Percentiles rank a stretch among this genome's conserved stretches.
These are phyloP conservation scores for Rhynchotus rufescens DNA, from an alignment of 2,797 vertebrate genomes.

Conservation along the genomic window DNA sequence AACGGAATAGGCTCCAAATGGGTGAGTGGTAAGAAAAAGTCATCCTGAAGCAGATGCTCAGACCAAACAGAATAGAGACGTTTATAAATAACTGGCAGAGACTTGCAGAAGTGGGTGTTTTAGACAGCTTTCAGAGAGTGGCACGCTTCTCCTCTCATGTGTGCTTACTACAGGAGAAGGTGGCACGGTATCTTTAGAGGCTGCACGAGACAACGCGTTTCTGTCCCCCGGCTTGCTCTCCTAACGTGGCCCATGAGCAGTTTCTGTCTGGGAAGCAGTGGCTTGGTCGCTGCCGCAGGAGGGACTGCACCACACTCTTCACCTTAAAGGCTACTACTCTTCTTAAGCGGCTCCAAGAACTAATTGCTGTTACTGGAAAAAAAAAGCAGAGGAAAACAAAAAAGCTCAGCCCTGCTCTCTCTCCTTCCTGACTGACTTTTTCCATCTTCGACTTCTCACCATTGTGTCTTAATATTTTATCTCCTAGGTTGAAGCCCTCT, in stretches of 20 bases:
- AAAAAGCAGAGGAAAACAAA: background rate
- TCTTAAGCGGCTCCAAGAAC: constrained; percentile 21
- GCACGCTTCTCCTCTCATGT: constrained; percentile 8
- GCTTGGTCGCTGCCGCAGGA: constrained; percentile 37
- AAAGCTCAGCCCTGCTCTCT: background rate
- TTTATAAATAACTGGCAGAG: constrained; percentile 2
- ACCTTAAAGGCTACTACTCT: background rate
- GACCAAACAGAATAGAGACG: background rate
- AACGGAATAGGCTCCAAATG: background rate
- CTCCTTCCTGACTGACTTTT: background rate
- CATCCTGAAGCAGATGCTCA: background rate
- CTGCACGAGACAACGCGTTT: constrained; percentile 35
- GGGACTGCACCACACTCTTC: constrained; percentile 8
- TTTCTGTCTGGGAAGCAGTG: constrained; percentile 39
- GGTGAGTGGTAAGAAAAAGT: background rate
- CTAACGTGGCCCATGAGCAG: constrained; percentile 24
- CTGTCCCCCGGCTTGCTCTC: constrained; percentile 29
- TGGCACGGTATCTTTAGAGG: constrained; percentile 14
- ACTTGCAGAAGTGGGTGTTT: background rate
- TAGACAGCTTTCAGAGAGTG: constrained; percentile 7
- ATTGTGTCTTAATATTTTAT: background rate
- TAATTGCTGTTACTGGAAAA: constrained; percentile 19
- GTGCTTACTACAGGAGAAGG: constrained; percentile 32
- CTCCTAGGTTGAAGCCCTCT: background rate
- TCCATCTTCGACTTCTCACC: background rate